phyloP scores from a whole-genome alignment of 2,113 vertebrate genomes.

The Gnathonemus longibarbis region DNA sequence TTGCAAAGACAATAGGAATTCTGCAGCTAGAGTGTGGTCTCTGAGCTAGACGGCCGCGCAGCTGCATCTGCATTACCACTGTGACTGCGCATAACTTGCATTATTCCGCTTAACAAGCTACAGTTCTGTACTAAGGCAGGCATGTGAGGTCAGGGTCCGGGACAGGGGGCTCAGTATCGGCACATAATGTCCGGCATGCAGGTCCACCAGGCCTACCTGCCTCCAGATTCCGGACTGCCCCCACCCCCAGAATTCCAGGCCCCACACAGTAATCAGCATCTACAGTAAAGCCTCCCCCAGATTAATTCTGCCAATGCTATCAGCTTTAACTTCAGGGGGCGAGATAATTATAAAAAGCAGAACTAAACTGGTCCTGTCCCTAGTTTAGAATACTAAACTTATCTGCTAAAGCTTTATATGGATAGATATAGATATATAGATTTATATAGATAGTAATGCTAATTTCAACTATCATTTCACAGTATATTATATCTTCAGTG shows the following conservation, averaged over 20 bases:
- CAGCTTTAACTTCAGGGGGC: background rate
- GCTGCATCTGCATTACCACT: background rate
- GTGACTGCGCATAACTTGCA: background rate
- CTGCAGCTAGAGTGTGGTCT: too few relatives aligned
- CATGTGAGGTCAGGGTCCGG: background rate
- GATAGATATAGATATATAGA: background rate
- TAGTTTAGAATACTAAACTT: background rate
- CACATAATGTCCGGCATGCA: conserved; percentile 31
- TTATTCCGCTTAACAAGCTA: background rate
- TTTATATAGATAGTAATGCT: background rate
- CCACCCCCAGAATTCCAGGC: background rate
- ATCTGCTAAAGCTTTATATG: background rate
- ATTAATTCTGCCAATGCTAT: background rate
- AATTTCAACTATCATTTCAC: background rate
- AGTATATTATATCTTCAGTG: background rate
- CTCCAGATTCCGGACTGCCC: conserved; percentile 1
- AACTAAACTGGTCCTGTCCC: background rate
- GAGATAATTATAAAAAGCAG: background rate
- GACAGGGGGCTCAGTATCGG: conserved; percentile 27
- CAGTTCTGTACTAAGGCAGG: background rate
- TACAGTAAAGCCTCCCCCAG: background rate
- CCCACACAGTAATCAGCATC: background rate
- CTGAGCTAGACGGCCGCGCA: background rate
- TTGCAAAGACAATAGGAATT: background rate
- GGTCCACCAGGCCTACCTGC: conserved; percentile 21